Evolutionary conservation across 2,113 vertebrate genomes (phyloP).

Genomic region (Aptenodytes forsteri): DNA sequence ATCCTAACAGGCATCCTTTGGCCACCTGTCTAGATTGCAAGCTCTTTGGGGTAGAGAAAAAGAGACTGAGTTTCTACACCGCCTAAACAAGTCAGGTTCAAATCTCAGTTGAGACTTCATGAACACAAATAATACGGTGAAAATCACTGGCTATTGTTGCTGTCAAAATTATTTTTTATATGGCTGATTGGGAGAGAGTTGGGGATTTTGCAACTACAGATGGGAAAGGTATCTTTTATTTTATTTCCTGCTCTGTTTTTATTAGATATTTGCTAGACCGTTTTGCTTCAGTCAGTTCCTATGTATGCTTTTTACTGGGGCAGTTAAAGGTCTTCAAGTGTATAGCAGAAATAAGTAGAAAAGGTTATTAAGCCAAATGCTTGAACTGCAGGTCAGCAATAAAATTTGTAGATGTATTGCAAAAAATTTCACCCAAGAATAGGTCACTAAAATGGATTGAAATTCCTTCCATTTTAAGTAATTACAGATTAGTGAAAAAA

Average conservation of each 20-base stretch:
- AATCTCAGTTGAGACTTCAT: neutral
- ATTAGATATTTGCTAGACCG: neutral
- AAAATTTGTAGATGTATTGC: neutral
- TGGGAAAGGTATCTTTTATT: neutral
- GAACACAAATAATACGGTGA: neutral
- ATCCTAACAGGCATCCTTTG: neutral
- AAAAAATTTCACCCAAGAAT: neutral
- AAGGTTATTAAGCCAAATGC: neutral
- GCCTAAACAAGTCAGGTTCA: neutral
- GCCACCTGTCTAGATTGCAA: neutral
- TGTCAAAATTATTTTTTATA: neutral
- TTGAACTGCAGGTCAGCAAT: neutral
- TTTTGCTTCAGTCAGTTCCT: neutral
- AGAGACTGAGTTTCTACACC: neutral
- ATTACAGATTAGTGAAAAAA: neutral
- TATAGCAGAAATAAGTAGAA: neutral
- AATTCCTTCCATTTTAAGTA: neutral
- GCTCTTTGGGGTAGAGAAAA: neutral
- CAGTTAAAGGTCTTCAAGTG: neutral
- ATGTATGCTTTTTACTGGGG: neutral
- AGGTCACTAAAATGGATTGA: neutral
- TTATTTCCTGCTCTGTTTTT: neutral
- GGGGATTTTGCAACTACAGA: neutral
- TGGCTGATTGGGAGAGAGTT: neutral
- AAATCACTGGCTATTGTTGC: neutral